Percentiles rank a stretch among this genome's conserved stretches.
These are phyloP conservation scores for Hystrix cristata DNA, from an alignment of 2,113 vertebrate genomes.

Conservation along the genomic window DNA sequence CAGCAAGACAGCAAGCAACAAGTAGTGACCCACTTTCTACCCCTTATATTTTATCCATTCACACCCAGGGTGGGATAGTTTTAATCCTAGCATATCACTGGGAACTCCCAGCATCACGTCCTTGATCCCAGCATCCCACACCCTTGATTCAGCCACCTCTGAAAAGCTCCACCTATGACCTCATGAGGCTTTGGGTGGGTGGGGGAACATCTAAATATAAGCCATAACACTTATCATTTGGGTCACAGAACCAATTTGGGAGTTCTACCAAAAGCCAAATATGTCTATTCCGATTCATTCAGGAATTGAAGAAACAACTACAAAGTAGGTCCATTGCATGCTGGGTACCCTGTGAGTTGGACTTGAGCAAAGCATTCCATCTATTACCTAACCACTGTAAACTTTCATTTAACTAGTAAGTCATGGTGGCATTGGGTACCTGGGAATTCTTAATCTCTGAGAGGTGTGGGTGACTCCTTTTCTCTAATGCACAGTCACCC, in stretches of 20 bases:
- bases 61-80: not conserved
- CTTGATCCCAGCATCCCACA: not conserved
- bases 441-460: not conserved
- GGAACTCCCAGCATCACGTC: not conserved
- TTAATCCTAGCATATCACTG: not conserved
- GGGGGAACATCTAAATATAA: not conserved
- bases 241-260: not conserved
- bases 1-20: not conserved
- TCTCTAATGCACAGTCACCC: not conserved
- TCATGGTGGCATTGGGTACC: not conserved
- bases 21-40: not conserved
- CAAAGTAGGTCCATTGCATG: not conserved
- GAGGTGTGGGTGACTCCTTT: constrained; percentile 5
- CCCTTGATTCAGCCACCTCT: not conserved
- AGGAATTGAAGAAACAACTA: not conserved
- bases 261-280: not conserved
- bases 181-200: not conserved
- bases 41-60: not conserved
- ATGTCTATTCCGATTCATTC: not conserved
- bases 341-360: not conserved
- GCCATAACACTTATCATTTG: not conserved
- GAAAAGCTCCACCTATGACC: not conserved
- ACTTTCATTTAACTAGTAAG: not conserved
- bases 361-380: not conserved
- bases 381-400: not conserved